phyloP scores from a whole-genome alignment of 1,140 invertebrate genomes.

The Maconellicoccus hirsutus region DNA sequence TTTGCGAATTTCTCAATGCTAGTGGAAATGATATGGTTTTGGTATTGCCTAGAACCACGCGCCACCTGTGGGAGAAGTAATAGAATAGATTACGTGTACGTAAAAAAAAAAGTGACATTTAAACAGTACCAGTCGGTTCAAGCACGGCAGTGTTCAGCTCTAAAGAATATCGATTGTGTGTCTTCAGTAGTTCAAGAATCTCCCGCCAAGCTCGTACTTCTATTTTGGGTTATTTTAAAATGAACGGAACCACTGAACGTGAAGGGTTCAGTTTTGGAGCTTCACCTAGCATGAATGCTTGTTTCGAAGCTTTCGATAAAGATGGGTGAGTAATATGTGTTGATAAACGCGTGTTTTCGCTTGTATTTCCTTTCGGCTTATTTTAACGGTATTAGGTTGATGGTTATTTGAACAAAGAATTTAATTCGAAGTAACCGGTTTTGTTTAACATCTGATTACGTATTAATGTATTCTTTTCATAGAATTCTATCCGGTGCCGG shows the following conservation, averaged over 20 bases:
- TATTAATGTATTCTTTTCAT: too few relatives aligned
- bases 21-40: background rate
- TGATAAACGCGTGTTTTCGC: too few relatives aligned
- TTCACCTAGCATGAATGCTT: slow-evolving; percentile 59
- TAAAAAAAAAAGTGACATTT: background rate
- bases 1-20: background rate
- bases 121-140: slow-evolving; percentile 1
- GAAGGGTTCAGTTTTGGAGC: background rate
- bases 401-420: too few relatives aligned
- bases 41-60: slow-evolving; percentile 2
- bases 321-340: slow-evolving; percentile 42
- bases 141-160: background rate
- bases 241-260: background rate
- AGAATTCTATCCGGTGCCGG: too few relatives aligned
- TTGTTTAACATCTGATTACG: too few relatives aligned
- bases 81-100: slow-evolving; percentile 3
- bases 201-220: background rate
- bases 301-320: slow-evolving; percentile 75
- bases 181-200: background rate
- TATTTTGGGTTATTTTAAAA: background rate
- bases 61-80: slow-evolving; percentile 6
- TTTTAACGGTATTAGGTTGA: too few relatives aligned
- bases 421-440: too few relatives aligned
- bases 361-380: slow-evolving; percentile 21
- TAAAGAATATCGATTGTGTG: background rate